Base-by-base conservation (phyloP, 2,797 vertebrate species). In the Avahi laniger region DNA sequence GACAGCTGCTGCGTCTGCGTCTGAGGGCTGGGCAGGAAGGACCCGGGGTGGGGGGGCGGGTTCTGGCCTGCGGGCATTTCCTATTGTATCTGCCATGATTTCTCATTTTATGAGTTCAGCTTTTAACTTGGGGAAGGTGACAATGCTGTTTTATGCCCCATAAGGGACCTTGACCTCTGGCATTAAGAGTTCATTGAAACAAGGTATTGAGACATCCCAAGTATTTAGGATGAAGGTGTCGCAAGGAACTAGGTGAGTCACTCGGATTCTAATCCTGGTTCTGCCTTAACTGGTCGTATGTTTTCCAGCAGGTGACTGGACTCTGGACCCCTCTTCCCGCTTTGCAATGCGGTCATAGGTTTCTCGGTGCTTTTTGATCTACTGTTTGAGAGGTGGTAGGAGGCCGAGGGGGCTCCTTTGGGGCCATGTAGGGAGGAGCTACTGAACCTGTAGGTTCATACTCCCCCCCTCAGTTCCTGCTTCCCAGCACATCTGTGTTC, bases 41-140 rank as follows among this genome's bases (percentile, higher is more conserved):
- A 48, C 1, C 9, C 10, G 28, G n/a, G n/a, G n/a, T n/a, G n/a
- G n/a, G n/a, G n/a, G 57, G 2, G 13, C 41, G 22, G 35, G 38
- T 35, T 54, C 43, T 33, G 63, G 52, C 9, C 33, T 0, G 0
- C 3, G 1, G 10, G 38, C 3, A 10, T 30, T 72, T 46, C 35
- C 46, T n/a, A 59, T 59, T 12, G 22, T 59, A 7, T 26, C 8
- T 5, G 7, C 7, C 26, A 7, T 22, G 61, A 6, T 26, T 30
- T 46, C 76, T 72, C 7, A 8, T 38, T 18, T 17, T 20, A 11
- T 0, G 30, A 33, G 17, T 33, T 73, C 33, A 35, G 38, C 38
- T 50, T 73, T 86, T 28, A 22, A n/a, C 22, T 63, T 70, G 22
- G 72, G 52, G 17, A 24, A 63, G 65, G 30, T 33, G 43, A 20